These are phyloP conservation scores for Phaethornis superciliosus DNA, from an alignment of 2,113 vertebrate genomes.

Conservation along the genomic window DNA sequence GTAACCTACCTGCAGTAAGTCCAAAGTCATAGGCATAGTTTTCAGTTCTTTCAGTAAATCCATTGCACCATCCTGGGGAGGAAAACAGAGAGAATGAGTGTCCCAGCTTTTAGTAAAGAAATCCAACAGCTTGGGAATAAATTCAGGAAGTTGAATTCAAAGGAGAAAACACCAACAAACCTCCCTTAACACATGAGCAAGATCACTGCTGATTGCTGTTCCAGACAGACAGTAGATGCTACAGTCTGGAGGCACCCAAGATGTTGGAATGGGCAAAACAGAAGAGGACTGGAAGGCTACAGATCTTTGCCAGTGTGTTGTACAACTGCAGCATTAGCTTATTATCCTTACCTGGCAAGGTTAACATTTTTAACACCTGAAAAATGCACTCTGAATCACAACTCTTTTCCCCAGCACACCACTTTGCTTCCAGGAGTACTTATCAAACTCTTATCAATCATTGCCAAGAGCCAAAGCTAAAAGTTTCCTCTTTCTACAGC, in stretches of 20 bases:
- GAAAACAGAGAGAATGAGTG: not conserved
- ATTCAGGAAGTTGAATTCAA: not conserved
- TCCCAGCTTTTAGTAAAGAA: not conserved
- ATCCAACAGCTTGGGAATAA: not conserved
- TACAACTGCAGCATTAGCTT: not conserved
- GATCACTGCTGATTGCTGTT: not conserved
- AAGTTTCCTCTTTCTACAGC: not conserved
- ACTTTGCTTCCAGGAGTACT: not conserved
- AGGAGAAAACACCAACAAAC: not conserved
- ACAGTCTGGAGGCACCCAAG: not conserved
- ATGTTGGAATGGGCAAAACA: not conserved
- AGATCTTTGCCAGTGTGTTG: not conserved
- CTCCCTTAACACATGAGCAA: not conserved
- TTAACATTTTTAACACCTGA: not conserved
- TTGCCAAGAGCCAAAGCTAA: not conserved
- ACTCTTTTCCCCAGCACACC: not conserved
- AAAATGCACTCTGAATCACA: not conserved
- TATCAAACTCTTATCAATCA: not conserved
- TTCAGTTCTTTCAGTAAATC: slow-evolving; percentile 92
- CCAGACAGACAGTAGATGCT: not conserved
- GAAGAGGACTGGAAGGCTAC: not conserved
- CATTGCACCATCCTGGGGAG: slow-evolving; percentile 88
- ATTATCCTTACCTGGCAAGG: not conserved
- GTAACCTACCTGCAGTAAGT: slow-evolving; percentile 88
- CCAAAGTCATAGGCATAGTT: slow-evolving; percentile 89